Conservation (phyloP, 2,888 invertebrate genomes). For the Hofmannophila pseudospretella region DNA sequence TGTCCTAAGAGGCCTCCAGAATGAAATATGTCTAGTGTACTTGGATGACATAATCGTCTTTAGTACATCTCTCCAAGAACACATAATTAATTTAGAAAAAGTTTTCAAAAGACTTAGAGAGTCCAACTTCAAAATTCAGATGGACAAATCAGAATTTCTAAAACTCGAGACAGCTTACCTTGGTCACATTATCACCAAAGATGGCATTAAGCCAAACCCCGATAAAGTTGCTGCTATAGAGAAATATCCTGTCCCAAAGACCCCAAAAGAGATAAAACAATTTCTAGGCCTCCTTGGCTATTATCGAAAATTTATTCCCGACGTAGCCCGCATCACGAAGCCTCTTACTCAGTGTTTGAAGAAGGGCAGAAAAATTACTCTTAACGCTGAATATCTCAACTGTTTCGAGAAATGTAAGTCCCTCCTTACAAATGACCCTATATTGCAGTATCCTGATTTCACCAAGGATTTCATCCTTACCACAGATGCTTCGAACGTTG, state of each 20-base stretch:
- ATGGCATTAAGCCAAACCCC: conserved; percentile 15
- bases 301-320: conserved; percentile 9
- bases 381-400: conserved; percentile 14
- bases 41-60: too few species aligned
- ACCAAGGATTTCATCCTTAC: conserved; percentile 19
- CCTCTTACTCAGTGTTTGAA: too few species aligned
- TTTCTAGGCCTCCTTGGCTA: too few species aligned
- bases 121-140: too few species aligned
- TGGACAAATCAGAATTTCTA: too few species aligned
- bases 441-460: conserved; percentile 38
- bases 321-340: conserved; percentile 13
- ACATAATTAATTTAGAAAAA: too few species aligned
- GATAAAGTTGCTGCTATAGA: conserved; percentile 6
- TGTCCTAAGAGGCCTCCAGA: too few species aligned
- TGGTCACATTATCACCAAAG: conserved; percentile 8
- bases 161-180: too few species aligned
- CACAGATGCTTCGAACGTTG: conserved; percentile 18
- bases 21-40: too few species aligned
- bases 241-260: conserved; percentile 6
- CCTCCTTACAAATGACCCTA: conserved; percentile 21
- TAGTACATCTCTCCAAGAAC: too few species aligned
- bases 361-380: conserved; percentile 7
- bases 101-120: too few species aligned
- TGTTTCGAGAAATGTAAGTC: conserved; percentile 23
- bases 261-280: too few species aligned